Conservation (phyloP, 2,113 vertebrate genomes). For the Rhagologus leucostigma region DNA sequence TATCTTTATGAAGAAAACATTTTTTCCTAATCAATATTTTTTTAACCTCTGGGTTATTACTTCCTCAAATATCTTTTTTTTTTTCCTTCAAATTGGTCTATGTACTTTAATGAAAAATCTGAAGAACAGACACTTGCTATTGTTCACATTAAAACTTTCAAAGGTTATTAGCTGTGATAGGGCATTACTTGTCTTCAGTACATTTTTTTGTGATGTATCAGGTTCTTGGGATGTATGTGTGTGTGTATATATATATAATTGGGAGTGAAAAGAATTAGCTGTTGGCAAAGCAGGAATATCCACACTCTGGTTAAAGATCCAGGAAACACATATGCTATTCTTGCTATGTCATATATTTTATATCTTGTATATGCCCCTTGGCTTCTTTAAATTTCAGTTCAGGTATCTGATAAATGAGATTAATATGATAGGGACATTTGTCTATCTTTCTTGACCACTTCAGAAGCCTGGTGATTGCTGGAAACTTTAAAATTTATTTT, state of each 20-base stretch:
- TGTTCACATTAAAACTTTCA: constrained; percentile 77
- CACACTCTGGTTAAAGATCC: background rate
- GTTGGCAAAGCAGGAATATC: constrained; percentile 40
- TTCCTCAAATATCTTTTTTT: constrained; percentile 67
- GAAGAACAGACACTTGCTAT: constrained; percentile 62
- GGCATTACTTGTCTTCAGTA: constrained; percentile 65
- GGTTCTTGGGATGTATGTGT: constrained; percentile 58
- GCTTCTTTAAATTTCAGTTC: background rate
- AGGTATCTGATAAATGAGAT: background rate
- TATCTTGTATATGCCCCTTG: background rate
- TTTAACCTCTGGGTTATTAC: constrained; percentile 77
- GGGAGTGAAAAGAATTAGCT: constrained; percentile 55
- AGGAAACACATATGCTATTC: background rate
- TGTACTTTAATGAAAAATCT: constrained; percentile 79
- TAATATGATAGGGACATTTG: background rate
- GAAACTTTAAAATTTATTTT: background rate
- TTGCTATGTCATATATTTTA: background rate
- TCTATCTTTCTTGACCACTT: background rate
- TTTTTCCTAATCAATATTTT: constrained; percentile 80
- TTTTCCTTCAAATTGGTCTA: constrained; percentile 62
- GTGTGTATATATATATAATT: constrained; percentile 36
- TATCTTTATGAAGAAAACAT: constrained; percentile 77
- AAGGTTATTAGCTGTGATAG: constrained; percentile 69
- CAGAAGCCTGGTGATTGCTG: background rate
- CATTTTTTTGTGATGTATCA: constrained; percentile 54